Evolutionary conservation across 2,113 vertebrate species (phyloP), one percentile per base, ranked within the genome.

Genomic region (Mesoclemmys tuberculata): DNA sequence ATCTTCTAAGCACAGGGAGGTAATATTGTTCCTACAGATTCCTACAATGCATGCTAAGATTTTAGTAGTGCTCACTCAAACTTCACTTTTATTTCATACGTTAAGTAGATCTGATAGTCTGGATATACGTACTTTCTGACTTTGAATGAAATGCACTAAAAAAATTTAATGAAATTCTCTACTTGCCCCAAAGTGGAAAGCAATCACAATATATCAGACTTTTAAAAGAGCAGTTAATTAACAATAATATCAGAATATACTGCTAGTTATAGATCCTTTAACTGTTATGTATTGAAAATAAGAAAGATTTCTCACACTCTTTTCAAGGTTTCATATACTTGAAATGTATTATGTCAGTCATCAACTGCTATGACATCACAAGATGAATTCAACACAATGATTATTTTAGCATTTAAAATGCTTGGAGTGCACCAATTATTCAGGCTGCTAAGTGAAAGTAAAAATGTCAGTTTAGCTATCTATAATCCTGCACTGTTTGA

Each of bases 341-440:
- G 68, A 97, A 96, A 98, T 98, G 98, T 98, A 98, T 98, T 97
- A 94, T 97, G 91, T 97, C 93, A 97, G 61, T 97, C 11, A 52
- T 93, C 94, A 95, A 89, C 88, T 93, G 91, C 96, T 97, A 96
- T 98, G 98, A 98, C 98, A 98, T 98, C 98, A 98, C 96, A 98
- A 98, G 98, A 98, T 97, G 95, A 98, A 98, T 98, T 98, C 95
- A 97, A 96, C 97, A 92, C 85, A 97, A 82, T 75, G 93, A 98
- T 98, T 97, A 97, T 95, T 98, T 97, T 93, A 96, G 89, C 97
- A 96, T 98, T 98, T 98, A 97, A 97, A 98, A 98, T 94, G 91
- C 96, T 96, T 93, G n/a, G 92, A 96, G 95, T 82, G 55, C 95
- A 95, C 97, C 88, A 96, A 98, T 98, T 98, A 98, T 97, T 98